phyloP scores from a whole-genome alignment of 2,888 invertebrate genomes.

The Drosophila tanythrix region DNA sequence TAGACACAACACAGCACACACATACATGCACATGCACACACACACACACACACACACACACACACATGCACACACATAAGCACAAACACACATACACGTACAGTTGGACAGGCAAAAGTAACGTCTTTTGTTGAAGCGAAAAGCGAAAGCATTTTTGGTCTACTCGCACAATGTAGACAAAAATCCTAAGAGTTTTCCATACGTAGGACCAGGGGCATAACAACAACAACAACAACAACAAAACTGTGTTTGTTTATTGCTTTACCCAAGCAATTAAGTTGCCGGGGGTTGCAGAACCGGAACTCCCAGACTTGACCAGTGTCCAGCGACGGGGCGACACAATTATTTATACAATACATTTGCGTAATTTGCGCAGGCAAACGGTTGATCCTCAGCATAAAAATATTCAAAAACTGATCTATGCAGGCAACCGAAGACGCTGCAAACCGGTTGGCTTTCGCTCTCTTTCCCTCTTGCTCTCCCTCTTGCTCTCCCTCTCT shows the following conservation, averaged over 20 bases:
- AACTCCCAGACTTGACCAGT: slow-evolving; percentile 60
- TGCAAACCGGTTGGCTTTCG: slow-evolving; percentile 40
- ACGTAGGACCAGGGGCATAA: slow-evolving; percentile 1
- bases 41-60: fast-evolving
- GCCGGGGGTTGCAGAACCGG: slow-evolving; percentile 51
- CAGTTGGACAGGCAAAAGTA: slow-evolving; percentile 61
- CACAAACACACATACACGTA: slow-evolving; percentile 3
- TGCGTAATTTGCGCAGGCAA: slow-evolving; percentile 80
- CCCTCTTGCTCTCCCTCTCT: not conserved
- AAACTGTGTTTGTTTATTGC: slow-evolving; percentile 77
- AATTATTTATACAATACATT: slow-evolving; percentile 83
- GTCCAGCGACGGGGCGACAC: slow-evolving; percentile 63
- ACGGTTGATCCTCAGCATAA: slow-evolving; percentile 41
- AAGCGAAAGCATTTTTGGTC: slow-evolving; percentile 75
- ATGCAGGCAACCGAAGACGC: slow-evolving; percentile 44
- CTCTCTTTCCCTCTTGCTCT: not conserved
- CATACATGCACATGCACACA: not conserved
- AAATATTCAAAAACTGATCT: slow-evolving; percentile 37
- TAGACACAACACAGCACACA: slow-evolving; percentile 6
- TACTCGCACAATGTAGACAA: slow-evolving; percentile 51
- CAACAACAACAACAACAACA: slow-evolving; percentile 2
- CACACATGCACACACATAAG: slow-evolving; percentile 12
- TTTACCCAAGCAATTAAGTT: slow-evolving; percentile 72
- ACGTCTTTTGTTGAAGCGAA: slow-evolving; percentile 65
- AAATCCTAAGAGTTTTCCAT: slow-evolving; percentile 35